Evolutionary conservation across 2,113 vertebrate species (phyloP).

Genomic region (Delphinus delphis): DNA sequence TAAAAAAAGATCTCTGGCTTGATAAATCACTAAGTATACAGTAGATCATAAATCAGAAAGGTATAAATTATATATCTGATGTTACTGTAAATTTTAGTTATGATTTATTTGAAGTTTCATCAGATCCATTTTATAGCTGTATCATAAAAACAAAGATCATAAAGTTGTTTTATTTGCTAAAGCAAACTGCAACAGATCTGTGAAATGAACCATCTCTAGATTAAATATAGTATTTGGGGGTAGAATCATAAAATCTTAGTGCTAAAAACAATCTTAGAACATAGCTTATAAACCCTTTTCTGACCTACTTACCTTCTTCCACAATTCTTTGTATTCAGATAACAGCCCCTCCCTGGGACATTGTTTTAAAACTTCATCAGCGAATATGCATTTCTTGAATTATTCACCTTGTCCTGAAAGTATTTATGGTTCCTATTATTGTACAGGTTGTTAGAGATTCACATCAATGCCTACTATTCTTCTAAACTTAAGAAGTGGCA

Average conservation of each 20-base stretch:
- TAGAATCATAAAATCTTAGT: neutral
- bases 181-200: constrained; percentile 17
- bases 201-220: neutral
- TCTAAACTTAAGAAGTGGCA: neutral
- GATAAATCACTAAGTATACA: neutral
- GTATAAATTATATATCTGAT: neutral
- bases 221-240: neutral
- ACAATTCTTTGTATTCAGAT: neutral
- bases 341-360: neutral
- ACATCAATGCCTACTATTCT: neutral
- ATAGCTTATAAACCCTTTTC: neutral
- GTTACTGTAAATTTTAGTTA: neutral
- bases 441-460: neutral
- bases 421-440: neutral
- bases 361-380: neutral
- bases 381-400: constrained; percentile 5
- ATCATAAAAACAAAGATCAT: constrained; percentile 6
- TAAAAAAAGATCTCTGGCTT: neutral
- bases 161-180: neutral
- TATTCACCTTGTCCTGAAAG: neutral
- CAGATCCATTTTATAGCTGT: neutral
- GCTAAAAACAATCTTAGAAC: neutral
- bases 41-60: neutral
- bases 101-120: constrained; percentile 14
- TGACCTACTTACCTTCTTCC: neutral